Evolutionary conservation across 2,888 invertebrate genomes (phyloP), one percentile per base, ranked within the genome.

Genomic region (Terebella lapidaria): DNA sequence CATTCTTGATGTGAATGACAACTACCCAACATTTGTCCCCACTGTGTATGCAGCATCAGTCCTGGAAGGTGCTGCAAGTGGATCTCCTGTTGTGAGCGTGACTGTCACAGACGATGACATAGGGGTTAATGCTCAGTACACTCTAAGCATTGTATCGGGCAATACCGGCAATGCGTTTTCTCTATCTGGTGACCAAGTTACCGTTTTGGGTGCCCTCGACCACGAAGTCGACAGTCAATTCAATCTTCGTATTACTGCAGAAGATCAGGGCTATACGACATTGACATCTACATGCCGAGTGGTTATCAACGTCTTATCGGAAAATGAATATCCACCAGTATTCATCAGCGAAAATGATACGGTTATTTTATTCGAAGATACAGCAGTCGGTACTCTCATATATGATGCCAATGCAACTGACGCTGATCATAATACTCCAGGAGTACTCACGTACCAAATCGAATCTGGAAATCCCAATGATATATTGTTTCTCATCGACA

Each of bases 1-100:
- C 18, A 63, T 75, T 10, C 60, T 62, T 20, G 75, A 74, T 59
- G 54, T 68, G 15, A 74, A 75, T 59, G 74, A 75, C 62, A 72
- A 72, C 58, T 57, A 53, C 22, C 73, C 74, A 3, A 58, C 64
- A 15, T 73, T 74, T 58, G 62, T 62, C 22, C 53, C 58, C 20
- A 61, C 67, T 1, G 61, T 70, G 0, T 72, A 71, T 58, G 59
- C 61, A 0, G 69, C 72, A 35, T 64, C 46, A 27, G 67, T 75
- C 3, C 51, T 64, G 2, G 76, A 76, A 57, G 69, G 72, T 60
- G 70, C 70, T 0, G 56, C 68, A 0, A 42, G 56, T 3, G 70
- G 67, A 2, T 62, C 68, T 20, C 42, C 57, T 10, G 68, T 72
- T 4, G 69, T 69, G 2, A 55, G 60, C 1, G 56, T 75, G 15